phyloP scores from a whole-genome alignment of 2,888 invertebrate species.

The Melieria picta region DNA sequence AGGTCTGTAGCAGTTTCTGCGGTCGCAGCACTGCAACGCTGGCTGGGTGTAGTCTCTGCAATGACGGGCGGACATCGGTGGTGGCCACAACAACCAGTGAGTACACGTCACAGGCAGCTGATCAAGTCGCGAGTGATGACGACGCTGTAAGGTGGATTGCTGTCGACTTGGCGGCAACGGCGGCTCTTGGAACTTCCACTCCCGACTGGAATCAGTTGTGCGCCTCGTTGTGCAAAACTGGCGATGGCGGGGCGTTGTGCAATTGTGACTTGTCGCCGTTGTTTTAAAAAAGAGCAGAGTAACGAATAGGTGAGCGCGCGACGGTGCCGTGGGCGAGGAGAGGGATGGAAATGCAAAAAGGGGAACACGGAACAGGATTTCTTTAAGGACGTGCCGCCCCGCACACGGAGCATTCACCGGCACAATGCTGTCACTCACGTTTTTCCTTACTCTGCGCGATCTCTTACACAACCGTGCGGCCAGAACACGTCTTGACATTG shows the following conservation, averaged over 20 bases:
- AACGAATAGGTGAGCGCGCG: background rate
- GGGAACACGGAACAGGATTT: too few relatives aligned
- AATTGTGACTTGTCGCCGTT: slow-evolving; percentile 78
- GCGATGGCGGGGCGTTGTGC: slow-evolving; percentile 80
- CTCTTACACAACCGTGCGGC: slow-evolving; percentile 1
- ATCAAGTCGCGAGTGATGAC: background rate
- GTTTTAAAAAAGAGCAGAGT: slow-evolving; percentile 38
- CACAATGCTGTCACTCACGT: background rate
- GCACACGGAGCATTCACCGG: background rate
- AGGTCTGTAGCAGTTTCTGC: slow-evolving; percentile 58
- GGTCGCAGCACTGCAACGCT: slow-evolving; percentile 50
- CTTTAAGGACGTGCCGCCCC: background rate
- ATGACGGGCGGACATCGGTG: background rate
- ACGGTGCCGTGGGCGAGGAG: background rate
- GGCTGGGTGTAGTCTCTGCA: slow-evolving; percentile 60
- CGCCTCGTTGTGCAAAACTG: slow-evolving; percentile 72
- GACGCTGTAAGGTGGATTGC: background rate
- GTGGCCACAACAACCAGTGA: background rate
- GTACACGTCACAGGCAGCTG: too few relatives aligned
- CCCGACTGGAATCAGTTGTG: slow-evolving; percentile 76
- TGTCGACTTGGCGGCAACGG: slow-evolving; percentile 2
- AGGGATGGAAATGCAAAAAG: background rate
- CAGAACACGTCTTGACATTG: background rate
- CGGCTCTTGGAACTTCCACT: slow-evolving; percentile 43
- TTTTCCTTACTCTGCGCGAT: slow-evolving; percentile 9